Percentiles rank a stretch among this genome's conserved stretches.
These are phyloP conservation scores for Mycalesis mineus DNA, from an alignment of 2,888 invertebrate species.

Conservation along the genomic window DNA sequence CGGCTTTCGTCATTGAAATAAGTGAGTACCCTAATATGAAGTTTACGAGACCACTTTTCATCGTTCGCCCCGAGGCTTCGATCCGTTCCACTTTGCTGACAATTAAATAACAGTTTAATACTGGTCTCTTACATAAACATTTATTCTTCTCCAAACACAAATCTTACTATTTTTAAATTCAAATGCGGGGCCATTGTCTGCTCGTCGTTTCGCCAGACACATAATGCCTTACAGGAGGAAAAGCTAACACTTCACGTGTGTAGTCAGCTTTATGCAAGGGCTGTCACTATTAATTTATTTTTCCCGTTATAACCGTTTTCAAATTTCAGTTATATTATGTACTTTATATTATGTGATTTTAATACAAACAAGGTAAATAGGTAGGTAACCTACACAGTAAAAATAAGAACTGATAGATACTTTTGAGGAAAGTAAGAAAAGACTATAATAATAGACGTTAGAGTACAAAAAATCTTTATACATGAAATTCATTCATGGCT, in stretches of 20 bases:
- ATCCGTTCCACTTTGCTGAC: slow-evolving; percentile 4
- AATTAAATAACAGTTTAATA: slow-evolving; percentile 9
- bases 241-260: slow-evolving; percentile 13
- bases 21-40: neutral
- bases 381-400: too few relatives aligned
- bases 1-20: neutral
- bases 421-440: too few relatives aligned
- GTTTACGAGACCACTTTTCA: neutral
- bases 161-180: slow-evolving; percentile 20
- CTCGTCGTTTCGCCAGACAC: slow-evolving; percentile 17
- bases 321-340: too few relatives aligned
- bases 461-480: too few relatives aligned
- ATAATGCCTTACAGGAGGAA: slow-evolving; percentile 20
- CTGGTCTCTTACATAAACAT: slow-evolving; percentile 13
- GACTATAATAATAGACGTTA: too few relatives aligned
- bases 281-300: neutral
- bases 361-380: too few relatives aligned
- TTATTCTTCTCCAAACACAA: slow-evolving; percentile 2
- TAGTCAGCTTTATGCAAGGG: slow-evolving; percentile 8
- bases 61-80: neutral
- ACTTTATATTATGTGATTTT: too few relatives aligned
- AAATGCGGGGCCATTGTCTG: slow-evolving; percentile 21
- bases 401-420: too few relatives aligned
- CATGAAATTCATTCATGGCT: too few relatives aligned
- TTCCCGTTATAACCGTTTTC: neutral